Evolutionary conservation across 2,888 invertebrate species (phyloP).

Genomic region (Ephialtes manifestator): DNA sequence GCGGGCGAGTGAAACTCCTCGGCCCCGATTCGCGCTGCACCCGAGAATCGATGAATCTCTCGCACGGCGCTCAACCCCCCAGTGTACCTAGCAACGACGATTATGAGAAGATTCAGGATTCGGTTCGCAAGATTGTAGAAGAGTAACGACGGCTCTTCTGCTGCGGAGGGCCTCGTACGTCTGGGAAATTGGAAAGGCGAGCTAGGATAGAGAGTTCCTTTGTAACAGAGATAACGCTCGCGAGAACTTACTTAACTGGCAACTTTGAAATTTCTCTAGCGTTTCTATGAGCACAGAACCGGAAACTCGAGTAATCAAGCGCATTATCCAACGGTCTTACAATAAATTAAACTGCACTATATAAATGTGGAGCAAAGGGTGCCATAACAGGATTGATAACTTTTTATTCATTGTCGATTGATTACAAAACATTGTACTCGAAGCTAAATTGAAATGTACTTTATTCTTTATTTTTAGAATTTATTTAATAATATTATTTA

Average conservation of each 20-base stretch:
- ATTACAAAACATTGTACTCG: background rate
- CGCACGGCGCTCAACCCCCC: background rate
- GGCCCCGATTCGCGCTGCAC: constrained; percentile 28
- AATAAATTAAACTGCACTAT: background rate
- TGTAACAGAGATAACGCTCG: constrained; percentile 17
- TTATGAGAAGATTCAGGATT: constrained; percentile 32
- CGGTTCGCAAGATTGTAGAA: constrained; percentile 20
- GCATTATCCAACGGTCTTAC: constrained; percentile 6
- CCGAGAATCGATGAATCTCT: constrained; percentile 48
- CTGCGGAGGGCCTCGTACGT: background rate
- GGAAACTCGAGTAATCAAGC: constrained; percentile 15
- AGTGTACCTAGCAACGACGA: constrained; percentile 6
- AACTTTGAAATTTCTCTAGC: constrained; percentile 33
- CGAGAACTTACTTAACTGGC: constrained; percentile 13
- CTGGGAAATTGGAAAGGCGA: constrained; percentile 30
- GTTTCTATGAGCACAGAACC: background rate
- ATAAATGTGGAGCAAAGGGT: background rate
- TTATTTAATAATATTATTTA: background rate
- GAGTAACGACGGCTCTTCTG: constrained; percentile 7
- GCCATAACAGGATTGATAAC: background rate
- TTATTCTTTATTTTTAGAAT: background rate
- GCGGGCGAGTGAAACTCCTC: constrained; percentile 42
- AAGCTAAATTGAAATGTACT: background rate
- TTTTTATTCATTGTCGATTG: background rate
- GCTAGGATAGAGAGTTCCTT: constrained; percentile 12